Conservation (phyloP, 2,888 invertebrate genomes). For the Dasysyrphus tricinctus region DNA sequence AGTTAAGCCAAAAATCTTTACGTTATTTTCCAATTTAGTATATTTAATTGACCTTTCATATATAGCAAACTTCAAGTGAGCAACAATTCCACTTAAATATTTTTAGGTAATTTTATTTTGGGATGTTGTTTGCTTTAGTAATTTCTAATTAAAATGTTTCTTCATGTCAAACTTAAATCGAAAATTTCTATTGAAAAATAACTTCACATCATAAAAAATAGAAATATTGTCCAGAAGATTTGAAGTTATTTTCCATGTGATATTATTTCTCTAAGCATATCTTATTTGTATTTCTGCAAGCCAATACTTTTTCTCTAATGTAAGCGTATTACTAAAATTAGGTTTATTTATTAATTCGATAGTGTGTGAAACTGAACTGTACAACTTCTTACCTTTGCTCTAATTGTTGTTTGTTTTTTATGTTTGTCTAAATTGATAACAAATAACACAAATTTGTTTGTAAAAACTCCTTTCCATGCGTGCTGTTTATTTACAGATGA, state of each 20-base stretch:
- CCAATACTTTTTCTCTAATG: constrained; percentile 41
- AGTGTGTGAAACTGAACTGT: constrained; percentile 55
- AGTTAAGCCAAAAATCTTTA: neutral
- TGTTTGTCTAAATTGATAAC: constrained; percentile 63
- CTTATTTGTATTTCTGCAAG: constrained; percentile 52
- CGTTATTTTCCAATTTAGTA: neutral
- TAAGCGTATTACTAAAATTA: constrained; percentile 31
- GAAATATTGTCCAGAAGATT: neutral
- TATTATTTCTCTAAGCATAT: constrained; percentile 1
- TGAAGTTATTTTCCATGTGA: constrained; percentile 2
- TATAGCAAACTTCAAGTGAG: neutral
- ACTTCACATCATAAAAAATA: neutral
- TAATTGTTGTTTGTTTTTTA: constrained; percentile 17
- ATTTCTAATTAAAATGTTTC: too few relatives aligned
- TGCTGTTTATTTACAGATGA: constrained; percentile 50
- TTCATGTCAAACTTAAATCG: too few relatives aligned
- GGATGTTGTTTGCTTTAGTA: too few relatives aligned
- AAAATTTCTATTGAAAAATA: too few relatives aligned
- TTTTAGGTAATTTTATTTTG: neutral
- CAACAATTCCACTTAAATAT: neutral
- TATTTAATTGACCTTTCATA: neutral
- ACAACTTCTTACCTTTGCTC: constrained; percentile 47
- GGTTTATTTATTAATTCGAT: constrained; percentile 49
- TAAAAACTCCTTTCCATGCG: constrained; percentile 46
- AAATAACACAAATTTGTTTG: constrained; percentile 73